Evolutionary conservation across 2,888 invertebrate species (phyloP).

Genomic region (Andrena marginata): DNA sequence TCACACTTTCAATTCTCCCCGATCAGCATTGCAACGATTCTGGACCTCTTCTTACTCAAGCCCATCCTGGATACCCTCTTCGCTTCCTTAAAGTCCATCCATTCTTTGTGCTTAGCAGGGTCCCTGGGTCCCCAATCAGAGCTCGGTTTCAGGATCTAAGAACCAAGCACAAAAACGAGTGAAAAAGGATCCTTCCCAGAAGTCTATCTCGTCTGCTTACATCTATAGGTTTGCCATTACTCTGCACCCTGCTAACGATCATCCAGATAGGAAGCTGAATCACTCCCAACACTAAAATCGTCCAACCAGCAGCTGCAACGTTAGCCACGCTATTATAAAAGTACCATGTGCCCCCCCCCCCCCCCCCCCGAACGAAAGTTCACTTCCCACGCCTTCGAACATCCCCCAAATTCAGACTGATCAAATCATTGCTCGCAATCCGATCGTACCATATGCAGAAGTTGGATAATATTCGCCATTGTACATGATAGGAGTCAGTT

Average conservation of each 20-base stretch:
- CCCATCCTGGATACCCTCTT: slow-evolving; percentile 83
- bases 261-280: slow-evolving; percentile 85
- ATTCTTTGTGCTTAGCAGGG: slow-evolving; percentile 86
- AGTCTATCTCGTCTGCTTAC: slow-evolving; percentile 33
- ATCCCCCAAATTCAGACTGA: too few relatives aligned
- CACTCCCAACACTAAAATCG: slow-evolving; percentile 85
- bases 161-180: slow-evolving; percentile 39
- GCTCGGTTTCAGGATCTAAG: slow-evolving; percentile 86
- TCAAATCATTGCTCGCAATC: too few relatives aligned
- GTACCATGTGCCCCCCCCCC: too few relatives aligned
- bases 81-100: slow-evolving; percentile 87
- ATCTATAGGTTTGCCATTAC: slow-evolving; percentile 25
- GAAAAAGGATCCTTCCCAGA: neutral
- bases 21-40: slow-evolving; percentile 53
- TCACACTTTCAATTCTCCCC: slow-evolving; percentile 45
- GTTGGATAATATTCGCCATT: slow-evolving; percentile 85
- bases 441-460: slow-evolving; percentile 67
- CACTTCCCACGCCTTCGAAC: too few relatives aligned
- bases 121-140: slow-evolving; percentile 89
- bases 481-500: slow-evolving; percentile 87
- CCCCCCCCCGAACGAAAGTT: neutral
- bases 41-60: slow-evolving; percentile 41
- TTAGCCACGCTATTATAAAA: neutral
- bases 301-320: slow-evolving; percentile 86
- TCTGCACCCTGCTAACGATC: slow-evolving; percentile 39